phyloP scores from a whole-genome alignment of 2,113 vertebrate species.

The Leucoraja erinaceus region DNA sequence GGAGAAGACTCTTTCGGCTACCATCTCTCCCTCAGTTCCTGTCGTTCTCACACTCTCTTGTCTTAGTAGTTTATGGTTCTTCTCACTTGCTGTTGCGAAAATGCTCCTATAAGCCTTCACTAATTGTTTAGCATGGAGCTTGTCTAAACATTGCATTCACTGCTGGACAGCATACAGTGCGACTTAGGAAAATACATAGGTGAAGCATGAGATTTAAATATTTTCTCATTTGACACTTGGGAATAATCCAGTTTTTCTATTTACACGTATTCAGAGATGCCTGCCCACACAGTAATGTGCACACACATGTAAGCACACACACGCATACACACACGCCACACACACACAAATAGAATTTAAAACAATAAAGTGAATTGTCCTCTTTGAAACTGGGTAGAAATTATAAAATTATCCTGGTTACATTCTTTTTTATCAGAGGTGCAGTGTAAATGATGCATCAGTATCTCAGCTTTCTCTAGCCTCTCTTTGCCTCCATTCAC shows the following conservation, averaged over 20 bases:
- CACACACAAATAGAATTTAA: background rate
- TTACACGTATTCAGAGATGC: slow-evolving; percentile 49
- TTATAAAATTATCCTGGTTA: background rate
- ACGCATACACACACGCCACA: background rate
- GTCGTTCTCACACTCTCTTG: background rate
- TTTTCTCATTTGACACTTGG: slow-evolving; percentile 56
- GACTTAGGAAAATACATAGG: slow-evolving; percentile 38
- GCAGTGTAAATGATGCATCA: slow-evolving; percentile 41
- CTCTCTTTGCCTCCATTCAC: slow-evolving; percentile 40
- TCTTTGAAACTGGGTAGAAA: background rate
- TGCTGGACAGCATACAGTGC: slow-evolving; percentile 44
- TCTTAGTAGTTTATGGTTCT: background rate
- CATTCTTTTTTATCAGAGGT: slow-evolving; percentile 38
- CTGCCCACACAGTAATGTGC: slow-evolving; percentile 36
- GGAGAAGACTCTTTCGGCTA: background rate
- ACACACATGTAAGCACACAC: background rate
- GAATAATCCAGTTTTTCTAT: slow-evolving; percentile 53
- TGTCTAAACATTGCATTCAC: slow-evolving; percentile 52
- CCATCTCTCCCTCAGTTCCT: background rate
- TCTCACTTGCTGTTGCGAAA: slow-evolving; percentile 51
- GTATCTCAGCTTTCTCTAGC: slow-evolving; percentile 54
- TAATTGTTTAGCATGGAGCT: slow-evolving; percentile 61
- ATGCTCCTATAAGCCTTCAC: slow-evolving; percentile 56
- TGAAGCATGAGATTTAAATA: slow-evolving; percentile 57
- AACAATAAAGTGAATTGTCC: background rate